A percentile compares a stretch with the other conserved stretches of the same genome.
Evolutionary conservation across 2,888 invertebrate genomes (phyloP).

Genomic region (Zootermopsis nevadensis): DNA sequence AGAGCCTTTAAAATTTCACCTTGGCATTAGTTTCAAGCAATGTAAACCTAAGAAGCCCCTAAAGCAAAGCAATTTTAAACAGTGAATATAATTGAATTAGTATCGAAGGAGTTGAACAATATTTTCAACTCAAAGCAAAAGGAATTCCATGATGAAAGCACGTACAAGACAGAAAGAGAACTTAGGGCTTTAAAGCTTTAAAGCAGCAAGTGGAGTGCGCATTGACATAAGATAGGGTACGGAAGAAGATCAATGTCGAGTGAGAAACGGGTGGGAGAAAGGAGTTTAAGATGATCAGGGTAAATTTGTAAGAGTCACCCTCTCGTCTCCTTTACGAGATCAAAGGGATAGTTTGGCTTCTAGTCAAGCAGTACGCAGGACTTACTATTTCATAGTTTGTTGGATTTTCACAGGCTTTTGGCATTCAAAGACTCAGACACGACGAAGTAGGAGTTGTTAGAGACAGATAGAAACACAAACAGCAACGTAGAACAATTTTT

Average conservation of each 20-base stretch:
- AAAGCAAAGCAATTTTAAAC: not conserved
- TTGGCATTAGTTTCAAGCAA: too few relatives aligned
- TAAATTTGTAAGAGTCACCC: conserved; percentile 21
- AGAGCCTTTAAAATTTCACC: too few relatives aligned
- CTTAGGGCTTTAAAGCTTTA: conserved; percentile 23
- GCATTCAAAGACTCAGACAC: too few relatives aligned
- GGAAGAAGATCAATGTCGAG: conserved; percentile 9
- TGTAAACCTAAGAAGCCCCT: not conserved
- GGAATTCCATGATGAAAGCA: conserved; percentile 19
- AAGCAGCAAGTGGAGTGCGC: not conserved
- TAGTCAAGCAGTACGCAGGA: conserved; percentile 4
- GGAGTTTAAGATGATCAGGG: conserved; percentile 20
- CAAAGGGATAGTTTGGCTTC: conserved; percentile 32
- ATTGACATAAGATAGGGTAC: not conserved
- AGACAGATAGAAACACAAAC: too few relatives aligned
- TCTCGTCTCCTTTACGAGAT: conserved; percentile 27
- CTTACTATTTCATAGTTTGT: not conserved
- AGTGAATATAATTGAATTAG: not conserved
- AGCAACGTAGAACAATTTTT: too few relatives aligned
- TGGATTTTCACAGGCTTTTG: not conserved
- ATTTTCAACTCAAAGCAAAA: conserved; percentile 14
- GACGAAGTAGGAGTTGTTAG: too few relatives aligned
- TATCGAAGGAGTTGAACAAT: conserved; percentile 3
- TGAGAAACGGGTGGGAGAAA: not conserved
- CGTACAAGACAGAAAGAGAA: conserved; percentile 17